Evolutionary conservation across 2,888 invertebrate genomes (phyloP), one percentile per base, ranked within the genome.

Genomic region (Oxyscelio sp.): DNA sequence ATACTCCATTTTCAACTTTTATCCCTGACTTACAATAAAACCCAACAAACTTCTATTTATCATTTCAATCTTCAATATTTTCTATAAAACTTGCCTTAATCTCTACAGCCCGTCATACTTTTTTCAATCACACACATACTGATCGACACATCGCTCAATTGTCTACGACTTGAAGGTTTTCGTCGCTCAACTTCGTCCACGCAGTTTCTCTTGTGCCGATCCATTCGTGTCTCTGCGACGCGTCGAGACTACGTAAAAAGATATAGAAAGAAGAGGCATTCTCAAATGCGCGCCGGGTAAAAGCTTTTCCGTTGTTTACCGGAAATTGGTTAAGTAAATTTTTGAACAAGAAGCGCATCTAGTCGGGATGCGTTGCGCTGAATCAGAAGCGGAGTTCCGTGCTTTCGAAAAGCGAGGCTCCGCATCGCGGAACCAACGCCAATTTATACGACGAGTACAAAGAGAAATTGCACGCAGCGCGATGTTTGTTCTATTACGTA

Each of bases 231-330:
- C 71, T 65, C 24, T 9, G 70, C 59, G 22, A 71, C 75, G 79
- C 79, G 75, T 71, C 71, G 40, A 19, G 71, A 80, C 80, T 71
- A 77, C 61, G 58, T 40, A 77, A 74, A 77, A 59, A 73, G 77
- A 68, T 81, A 61, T 43, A 54, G 54, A 73, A 81, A 65, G 61
- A 34, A 48, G 50, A 68, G 45, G 48, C 56, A 50, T 52, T 50
- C 66, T 77, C 40, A 38, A 70, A 75, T 74, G 45, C 17, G 50
- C 70, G 48, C 24, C 65, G 50, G 34, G 66, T 71, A 73, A 71
- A 77, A 83, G 83, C 81, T 81, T 81, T 85, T 66, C 38, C 71
- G 61, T 85, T 78, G 77, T 85, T 81, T 73, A 78, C 71, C 70
- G 61, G 74, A 79, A 81, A 85, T 81, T 81, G 71, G 80, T 71